phyloP scores from a whole-genome alignment of 2,888 invertebrate species.

The Cheilosia variabilis region DNA sequence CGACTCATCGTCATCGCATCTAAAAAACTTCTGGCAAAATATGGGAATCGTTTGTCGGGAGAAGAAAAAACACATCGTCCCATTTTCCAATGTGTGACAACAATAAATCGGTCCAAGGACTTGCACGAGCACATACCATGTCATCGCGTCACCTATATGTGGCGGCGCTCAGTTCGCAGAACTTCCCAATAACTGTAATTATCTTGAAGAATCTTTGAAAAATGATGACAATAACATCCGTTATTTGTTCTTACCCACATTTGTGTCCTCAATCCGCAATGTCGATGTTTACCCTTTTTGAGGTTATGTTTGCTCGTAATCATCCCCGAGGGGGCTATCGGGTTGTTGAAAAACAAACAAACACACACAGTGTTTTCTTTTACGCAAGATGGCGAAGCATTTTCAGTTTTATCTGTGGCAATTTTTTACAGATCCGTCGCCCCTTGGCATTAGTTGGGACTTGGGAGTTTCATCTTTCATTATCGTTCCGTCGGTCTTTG shows the following conservation, averaged over 20 bases:
- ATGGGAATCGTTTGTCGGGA: slow-evolving; percentile 2
- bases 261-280: slow-evolving; percentile 11
- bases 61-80: neutral
- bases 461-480: neutral
- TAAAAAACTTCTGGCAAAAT: slow-evolving; percentile 20
- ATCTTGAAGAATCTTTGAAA: slow-evolving; percentile 51
- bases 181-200: slow-evolving; percentile 52
- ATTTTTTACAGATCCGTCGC: neutral
- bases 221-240: slow-evolving; percentile 64
- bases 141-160: neutral
- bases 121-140: neutral
- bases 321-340: neutral
- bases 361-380: neutral
- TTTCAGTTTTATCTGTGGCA: neutral
- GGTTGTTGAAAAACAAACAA: slow-evolving; percentile 18
- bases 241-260: slow-evolving; percentile 49
- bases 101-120: slow-evolving; percentile 39
- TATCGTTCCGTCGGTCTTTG: neutral
- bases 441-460: neutral
- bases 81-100: slow-evolving; percentile 26
- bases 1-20: slow-evolving; percentile 9
- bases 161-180: neutral
- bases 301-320: slow-evolving; percentile 42
- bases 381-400: neutral
- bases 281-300: slow-evolving; percentile 23